Evolutionary conservation across 2,888 invertebrate species (phyloP).

Genomic region (Drosophila kanekoi): DNA sequence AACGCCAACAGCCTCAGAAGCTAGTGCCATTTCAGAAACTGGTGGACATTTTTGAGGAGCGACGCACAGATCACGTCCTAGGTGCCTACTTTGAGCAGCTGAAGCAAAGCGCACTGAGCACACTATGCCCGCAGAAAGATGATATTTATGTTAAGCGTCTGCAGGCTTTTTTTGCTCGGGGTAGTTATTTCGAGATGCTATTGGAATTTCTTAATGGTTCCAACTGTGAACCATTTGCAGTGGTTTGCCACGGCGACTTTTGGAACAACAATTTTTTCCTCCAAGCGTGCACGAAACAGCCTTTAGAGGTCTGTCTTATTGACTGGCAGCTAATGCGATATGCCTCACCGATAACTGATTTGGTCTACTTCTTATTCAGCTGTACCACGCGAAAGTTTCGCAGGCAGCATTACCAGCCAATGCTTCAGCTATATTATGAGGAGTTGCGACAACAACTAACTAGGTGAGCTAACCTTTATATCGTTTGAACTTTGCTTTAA

Average conservation of each 20-base stretch:
- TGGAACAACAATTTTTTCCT: slow-evolving; percentile 84
- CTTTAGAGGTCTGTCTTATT: slow-evolving; percentile 69
- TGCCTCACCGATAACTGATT: slow-evolving; percentile 81
- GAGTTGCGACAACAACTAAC: slow-evolving; percentile 64
- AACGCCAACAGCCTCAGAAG: slow-evolving; percentile 71
- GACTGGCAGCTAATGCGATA: slow-evolving; percentile 84
- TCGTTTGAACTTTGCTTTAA: neutral
- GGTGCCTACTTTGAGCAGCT: slow-evolving; percentile 69
- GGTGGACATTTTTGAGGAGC: slow-evolving; percentile 73
- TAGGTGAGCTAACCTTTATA: slow-evolving; percentile 50
- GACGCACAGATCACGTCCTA: slow-evolving; percentile 61
- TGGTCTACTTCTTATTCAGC: slow-evolving; percentile 80
- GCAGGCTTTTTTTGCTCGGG: slow-evolving; percentile 51
- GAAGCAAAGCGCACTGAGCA: slow-evolving; percentile 60
- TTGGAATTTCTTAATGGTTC: slow-evolving; percentile 53
- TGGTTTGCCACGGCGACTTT: slow-evolving; percentile 83
- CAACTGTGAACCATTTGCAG: slow-evolving; percentile 80
- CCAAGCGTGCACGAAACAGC: slow-evolving; percentile 51
- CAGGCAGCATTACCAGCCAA: slow-evolving; percentile 58
- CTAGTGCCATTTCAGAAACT: slow-evolving; percentile 61
- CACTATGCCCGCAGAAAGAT: slow-evolving; percentile 55
- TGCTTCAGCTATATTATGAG: slow-evolving; percentile 76
- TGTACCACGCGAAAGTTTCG: slow-evolving; percentile 78
- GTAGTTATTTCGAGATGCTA: slow-evolving; percentile 65
- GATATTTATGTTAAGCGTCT: slow-evolving; percentile 51